Conservation (phyloP, 2,888 invertebrate genomes). For the Diarsia brunnea region DNA sequence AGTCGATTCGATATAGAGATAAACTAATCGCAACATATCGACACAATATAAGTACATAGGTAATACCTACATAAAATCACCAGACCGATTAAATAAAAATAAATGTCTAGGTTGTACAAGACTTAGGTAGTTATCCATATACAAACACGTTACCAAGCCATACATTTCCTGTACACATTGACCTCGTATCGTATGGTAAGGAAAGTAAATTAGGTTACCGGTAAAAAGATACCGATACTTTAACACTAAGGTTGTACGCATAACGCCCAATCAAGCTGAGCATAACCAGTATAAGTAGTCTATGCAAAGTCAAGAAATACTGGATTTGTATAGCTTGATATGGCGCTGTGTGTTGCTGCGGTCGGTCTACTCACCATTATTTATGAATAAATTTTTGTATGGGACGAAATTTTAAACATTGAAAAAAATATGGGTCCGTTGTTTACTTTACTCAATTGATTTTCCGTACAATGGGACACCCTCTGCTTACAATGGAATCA, state of each 20-base stretch:
- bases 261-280: neutral
- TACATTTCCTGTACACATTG: neutral
- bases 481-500: neutral
- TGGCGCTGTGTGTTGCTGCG: neutral
- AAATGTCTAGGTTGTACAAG: neutral
- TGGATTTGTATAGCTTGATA: neutral
- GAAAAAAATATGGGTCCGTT: too few species aligned
- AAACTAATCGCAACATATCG: conserved; percentile 6
- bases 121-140: neutral
- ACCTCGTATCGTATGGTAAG: neutral
- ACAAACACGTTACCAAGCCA: neutral
- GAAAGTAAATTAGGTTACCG: neutral
- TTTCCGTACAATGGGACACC: neutral
- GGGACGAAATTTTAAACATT: too few species aligned
- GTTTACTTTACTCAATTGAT: neutral
- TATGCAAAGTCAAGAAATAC: too few species aligned
- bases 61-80: neutral
- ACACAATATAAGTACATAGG: neutral
- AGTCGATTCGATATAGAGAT: neutral
- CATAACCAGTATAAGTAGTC: too few species aligned
- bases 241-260: neutral
- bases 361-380: too few species aligned
- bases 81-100: conserved; percentile 1
- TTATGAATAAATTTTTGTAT: too few species aligned
- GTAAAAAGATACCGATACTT: neutral